Conservation (phyloP, 2,888 invertebrate species). For the Cantharis rustica region DNA sequence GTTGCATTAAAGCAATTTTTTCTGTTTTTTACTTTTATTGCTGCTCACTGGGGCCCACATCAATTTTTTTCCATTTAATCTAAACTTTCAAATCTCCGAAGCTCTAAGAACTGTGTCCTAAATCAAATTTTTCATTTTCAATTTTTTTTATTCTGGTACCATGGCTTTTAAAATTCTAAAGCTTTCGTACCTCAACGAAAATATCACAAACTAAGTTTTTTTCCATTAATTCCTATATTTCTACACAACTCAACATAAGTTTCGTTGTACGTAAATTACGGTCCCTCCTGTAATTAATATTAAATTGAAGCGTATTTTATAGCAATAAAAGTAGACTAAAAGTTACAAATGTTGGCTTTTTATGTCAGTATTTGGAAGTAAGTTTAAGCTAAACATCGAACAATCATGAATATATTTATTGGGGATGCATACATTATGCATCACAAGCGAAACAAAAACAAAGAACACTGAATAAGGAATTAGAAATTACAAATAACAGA, state of each 20-base stretch:
- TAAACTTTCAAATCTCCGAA: no score
- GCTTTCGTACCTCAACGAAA: no score
- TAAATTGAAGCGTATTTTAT: not conserved
- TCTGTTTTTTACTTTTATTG: no score
- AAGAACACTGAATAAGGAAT: not conserved
- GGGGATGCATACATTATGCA: not conserved
- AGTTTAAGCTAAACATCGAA: not conserved
- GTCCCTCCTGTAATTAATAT: not conserved
- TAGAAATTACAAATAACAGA: not conserved
- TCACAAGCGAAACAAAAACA: not conserved
- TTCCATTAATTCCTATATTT: not conserved
- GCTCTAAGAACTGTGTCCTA: no score
- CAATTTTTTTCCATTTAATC: no score
- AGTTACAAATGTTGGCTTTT: not conserved
- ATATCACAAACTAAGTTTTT: not conserved
- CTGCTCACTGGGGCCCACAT: no score
- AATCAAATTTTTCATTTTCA: no score
- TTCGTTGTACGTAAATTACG: no score
- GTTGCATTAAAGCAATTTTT: no score
- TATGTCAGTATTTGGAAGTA: not conserved
- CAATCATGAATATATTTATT: not conserved
- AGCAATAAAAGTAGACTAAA: not conserved
- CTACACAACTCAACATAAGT: not conserved
- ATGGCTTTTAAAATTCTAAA: no score
- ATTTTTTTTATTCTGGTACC: no score